phyloP scores from a whole-genome alignment of 2,888 invertebrate species.

The Acanthosoma haemorrhoidale region DNA sequence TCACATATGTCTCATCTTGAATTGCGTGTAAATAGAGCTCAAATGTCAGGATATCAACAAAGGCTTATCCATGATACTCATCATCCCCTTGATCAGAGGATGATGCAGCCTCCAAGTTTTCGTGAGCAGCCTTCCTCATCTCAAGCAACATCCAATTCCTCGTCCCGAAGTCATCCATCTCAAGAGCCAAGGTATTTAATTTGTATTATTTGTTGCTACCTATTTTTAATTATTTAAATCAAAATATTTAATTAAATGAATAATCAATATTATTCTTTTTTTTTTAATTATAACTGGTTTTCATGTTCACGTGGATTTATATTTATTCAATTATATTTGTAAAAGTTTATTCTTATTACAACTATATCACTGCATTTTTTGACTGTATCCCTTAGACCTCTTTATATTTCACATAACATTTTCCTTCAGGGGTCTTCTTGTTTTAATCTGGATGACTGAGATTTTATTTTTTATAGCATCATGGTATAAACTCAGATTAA shows the following conservation, averaged over 20 bases:
- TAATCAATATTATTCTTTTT: no score
- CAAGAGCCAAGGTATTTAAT: constrained; percentile 32
- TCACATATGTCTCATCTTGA: constrained; percentile 22
- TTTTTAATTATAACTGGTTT: no score
- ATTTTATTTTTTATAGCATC: no score
- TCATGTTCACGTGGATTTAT: not conserved
- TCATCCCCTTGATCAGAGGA: constrained; percentile 33
- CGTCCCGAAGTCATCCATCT: constrained; percentile 25
- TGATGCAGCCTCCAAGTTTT: constrained; percentile 33
- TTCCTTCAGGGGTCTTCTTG: no score
- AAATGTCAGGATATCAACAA: constrained; percentile 30
- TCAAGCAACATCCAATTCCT: constrained; percentile 16
- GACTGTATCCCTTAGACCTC: no score
- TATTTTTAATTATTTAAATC: no score
- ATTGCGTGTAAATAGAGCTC: constrained; percentile 17
- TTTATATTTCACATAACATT: no score
- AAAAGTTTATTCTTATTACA: not conserved
- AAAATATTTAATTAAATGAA: not conserved
- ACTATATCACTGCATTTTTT: not conserved
- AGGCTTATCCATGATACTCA: constrained; percentile 37
- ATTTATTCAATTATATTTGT: not conserved
- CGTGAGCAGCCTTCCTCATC: constrained; percentile 36
- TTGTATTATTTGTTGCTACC: not conserved
- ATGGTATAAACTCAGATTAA: no score
- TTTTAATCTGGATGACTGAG: no score